Evolutionary conservation across 30 jellyfish, hydroid and myxozoan genomes (phyloP).

Genomic region (Pelagia noctiluca): DNA sequence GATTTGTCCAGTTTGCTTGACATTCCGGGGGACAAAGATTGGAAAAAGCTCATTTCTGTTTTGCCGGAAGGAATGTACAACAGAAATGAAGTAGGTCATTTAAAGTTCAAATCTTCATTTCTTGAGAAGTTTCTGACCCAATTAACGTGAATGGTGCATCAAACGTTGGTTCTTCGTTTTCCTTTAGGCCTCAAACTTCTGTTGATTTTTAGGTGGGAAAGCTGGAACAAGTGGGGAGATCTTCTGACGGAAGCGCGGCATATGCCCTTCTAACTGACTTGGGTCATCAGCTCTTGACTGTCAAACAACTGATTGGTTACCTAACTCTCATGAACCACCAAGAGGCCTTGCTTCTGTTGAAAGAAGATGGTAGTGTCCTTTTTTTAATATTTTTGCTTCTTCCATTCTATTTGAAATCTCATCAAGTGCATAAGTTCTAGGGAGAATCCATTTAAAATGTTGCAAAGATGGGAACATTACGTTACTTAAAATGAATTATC

Average conservation of each 20-base stretch:
- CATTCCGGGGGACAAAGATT: slow-evolving; percentile 81
- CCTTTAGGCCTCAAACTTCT: not conserved
- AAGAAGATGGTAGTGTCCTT: slow-evolving; percentile 69
- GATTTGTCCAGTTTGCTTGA: slow-evolving; percentile 76
- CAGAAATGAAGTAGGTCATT: slow-evolving; percentile 74
- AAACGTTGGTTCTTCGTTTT: not conserved
- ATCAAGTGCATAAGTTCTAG: no score
- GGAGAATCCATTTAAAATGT: no score
- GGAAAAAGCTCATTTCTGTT: slow-evolving; percentile 75
- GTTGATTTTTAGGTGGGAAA: slow-evolving; percentile 63
- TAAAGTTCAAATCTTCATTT: no score
- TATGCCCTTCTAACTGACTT: slow-evolving; percentile 71
- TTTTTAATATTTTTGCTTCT: not conserved
- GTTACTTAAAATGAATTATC: no score
- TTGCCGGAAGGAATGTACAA: slow-evolving; percentile 81
- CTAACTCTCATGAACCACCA: slow-evolving; percentile 74
- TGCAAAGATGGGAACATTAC: no score
- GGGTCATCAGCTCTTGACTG: slow-evolving; percentile 81
- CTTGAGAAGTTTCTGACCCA: no score
- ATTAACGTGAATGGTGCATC: no score
- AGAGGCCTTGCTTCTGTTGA: slow-evolving; percentile 85
- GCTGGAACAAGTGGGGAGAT: slow-evolving; percentile 64
- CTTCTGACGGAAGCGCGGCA: slow-evolving; percentile 75
- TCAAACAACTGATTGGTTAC: slow-evolving; percentile 78
- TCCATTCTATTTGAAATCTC: no score